Percentiles rank a stretch among this genome's conserved stretches.
phyloP scores from a whole-genome alignment of 2,113 vertebrate genomes.

The Rhynchomys soricoides region DNA sequence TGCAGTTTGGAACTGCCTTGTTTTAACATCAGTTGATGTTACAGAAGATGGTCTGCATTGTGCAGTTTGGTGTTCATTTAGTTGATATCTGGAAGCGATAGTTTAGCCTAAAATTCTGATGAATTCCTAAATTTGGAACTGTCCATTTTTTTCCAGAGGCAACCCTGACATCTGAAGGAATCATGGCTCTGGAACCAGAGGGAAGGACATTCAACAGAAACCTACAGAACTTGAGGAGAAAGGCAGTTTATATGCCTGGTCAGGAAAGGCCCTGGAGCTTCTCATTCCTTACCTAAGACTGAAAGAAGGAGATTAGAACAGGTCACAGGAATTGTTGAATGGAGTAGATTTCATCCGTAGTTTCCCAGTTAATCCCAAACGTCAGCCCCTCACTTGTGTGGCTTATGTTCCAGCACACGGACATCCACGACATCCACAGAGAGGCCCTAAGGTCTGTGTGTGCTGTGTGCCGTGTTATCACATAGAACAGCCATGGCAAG shows the following conservation, averaged over 20 bases:
- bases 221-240: background rate
- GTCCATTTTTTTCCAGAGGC: background rate
- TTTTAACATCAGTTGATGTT: background rate
- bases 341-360: background rate
- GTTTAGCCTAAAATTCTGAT: conserved; percentile 18
- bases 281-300: background rate
- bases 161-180: background rate
- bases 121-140: conserved; percentile 2
- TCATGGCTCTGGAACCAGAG: background rate
- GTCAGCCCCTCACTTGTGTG: background rate
- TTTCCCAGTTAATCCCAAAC: background rate
- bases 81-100: background rate
- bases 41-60: background rate
- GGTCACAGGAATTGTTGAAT: background rate
- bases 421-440: background rate
- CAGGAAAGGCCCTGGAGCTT: background rate
- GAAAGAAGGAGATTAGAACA: background rate
- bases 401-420: background rate
- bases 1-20: background rate
- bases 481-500: background rate
- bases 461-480: background rate
- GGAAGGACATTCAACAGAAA: background rate
- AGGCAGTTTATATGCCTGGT: background rate
- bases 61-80: background rate
- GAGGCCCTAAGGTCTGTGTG: background rate